Percentiles rank a stretch among this genome's conserved stretches.
These are phyloP conservation scores for Barypeithes pellucidus DNA, from an alignment of 2,888 invertebrate species.

Conservation along the genomic window DNA sequence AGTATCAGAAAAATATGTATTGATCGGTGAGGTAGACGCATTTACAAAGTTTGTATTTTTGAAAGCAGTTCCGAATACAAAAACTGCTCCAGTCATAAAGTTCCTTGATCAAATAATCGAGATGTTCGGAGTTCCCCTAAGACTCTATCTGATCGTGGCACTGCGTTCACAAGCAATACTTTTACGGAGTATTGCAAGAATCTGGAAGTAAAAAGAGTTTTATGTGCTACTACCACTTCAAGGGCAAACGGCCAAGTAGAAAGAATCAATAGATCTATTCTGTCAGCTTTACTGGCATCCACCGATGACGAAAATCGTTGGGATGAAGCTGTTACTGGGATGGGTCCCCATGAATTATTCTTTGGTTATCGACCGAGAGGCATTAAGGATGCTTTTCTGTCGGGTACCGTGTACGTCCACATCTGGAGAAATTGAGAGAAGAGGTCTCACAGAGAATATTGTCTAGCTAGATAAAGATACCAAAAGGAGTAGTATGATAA, in stretches of 20 bases:
- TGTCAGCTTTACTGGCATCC: slow-evolving; percentile 52
- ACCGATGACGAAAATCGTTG: slow-evolving; percentile 55
- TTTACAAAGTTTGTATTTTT: slow-evolving; percentile 56
- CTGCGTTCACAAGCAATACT: slow-evolving; percentile 55
- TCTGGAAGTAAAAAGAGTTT: slow-evolving; percentile 55
- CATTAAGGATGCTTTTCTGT: slow-evolving; percentile 53
- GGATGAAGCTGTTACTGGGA: slow-evolving; percentile 56
- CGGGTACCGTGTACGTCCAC: slow-evolving; percentile 45
- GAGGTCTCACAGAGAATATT: slow-evolving; percentile 37
- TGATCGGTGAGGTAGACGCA: slow-evolving; percentile 54
- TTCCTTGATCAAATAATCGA: slow-evolving; percentile 27
- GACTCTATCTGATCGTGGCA: slow-evolving; percentile 55
- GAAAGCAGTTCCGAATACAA: slow-evolving; percentile 49
- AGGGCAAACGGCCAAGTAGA: slow-evolving; percentile 61
- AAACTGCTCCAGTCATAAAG: slow-evolving; percentile 35
- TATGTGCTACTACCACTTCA: slow-evolving; percentile 58
- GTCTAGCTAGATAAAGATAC: slow-evolving; percentile 23
- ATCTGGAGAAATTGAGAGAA: slow-evolving; percentile 34
- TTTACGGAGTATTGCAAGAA: slow-evolving; percentile 53
- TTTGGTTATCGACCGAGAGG: slow-evolving; percentile 58
- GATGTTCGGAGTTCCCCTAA: too few species aligned
- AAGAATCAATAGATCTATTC: slow-evolving; percentile 55
- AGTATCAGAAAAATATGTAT: not conserved
- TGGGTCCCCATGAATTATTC: slow-evolving; percentile 56
- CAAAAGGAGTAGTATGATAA: slow-evolving; percentile 49